These are phyloP conservation scores for Limnodromus scolopaceus DNA, from an alignment of 2,797 vertebrate species.

Conservation along the genomic window DNA sequence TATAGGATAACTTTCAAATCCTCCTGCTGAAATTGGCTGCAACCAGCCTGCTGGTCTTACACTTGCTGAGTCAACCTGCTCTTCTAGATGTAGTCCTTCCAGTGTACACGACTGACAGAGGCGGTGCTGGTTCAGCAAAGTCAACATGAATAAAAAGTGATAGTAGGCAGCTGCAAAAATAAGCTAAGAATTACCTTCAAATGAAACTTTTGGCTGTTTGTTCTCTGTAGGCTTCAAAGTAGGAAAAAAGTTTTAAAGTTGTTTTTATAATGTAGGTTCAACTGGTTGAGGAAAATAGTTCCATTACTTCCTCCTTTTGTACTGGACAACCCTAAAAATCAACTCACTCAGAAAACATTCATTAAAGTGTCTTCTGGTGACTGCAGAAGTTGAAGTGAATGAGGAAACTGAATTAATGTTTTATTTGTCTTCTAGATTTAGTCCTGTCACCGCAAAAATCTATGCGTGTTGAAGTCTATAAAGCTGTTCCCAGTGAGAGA, in stretches of 20 bases:
- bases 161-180: not conserved
- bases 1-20: slow-evolving; percentile 5
- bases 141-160: not conserved
- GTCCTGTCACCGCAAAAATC: not conserved
- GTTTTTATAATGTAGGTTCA: not conserved
- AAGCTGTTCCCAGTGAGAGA: not conserved
- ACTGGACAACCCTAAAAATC: not conserved
- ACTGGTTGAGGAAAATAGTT: not conserved
- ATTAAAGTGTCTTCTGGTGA: not conserved
- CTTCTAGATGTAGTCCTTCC: not conserved
- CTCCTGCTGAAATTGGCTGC: slow-evolving; percentile 27
- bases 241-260: not conserved
- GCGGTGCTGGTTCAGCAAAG: slow-evolving; percentile 33
- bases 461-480: not conserved
- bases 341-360: not conserved
- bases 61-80: slow-evolving; percentile 41
- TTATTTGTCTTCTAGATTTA: not conserved
- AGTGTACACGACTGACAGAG: not conserved
- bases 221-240: not conserved
- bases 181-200: not conserved
- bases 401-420: not conserved
- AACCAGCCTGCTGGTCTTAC: not conserved
- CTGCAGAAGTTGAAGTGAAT: not conserved
- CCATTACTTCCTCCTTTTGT: not conserved
- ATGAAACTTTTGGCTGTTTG: not conserved